phyloP scores from a whole-genome alignment of 2,888 invertebrate species.

The Mycalesis mineus region DNA sequence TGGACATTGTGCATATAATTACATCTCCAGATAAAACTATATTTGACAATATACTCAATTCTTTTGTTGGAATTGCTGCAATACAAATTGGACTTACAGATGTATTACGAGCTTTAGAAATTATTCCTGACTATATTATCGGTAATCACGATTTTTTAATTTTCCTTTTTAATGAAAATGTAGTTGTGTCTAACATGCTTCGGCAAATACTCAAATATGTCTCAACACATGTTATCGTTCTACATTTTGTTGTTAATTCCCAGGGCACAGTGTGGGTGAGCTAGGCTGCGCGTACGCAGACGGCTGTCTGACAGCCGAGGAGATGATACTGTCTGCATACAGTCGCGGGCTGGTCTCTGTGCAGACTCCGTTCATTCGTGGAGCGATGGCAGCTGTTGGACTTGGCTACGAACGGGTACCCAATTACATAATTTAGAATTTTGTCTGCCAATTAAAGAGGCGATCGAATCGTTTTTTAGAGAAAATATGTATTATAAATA shows the following conservation, averaged over 20 bases:
- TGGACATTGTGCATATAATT: constrained; percentile 82
- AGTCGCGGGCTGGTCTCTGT: constrained; percentile 86
- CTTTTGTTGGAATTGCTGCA: constrained; percentile 75
- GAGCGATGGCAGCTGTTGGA: constrained; percentile 86
- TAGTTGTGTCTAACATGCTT: no score
- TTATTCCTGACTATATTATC: constrained; percentile 85
- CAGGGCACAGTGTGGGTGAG: constrained; percentile 96
- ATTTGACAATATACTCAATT: constrained; percentile 80
- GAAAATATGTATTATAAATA: no score
- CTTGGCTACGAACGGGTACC: constrained; percentile 74
- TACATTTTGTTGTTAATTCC: not conserved
- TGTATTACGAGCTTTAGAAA: constrained; percentile 68
- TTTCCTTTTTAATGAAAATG: no score
- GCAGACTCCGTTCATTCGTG: constrained; percentile 81
- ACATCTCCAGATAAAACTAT: constrained; percentile 78
- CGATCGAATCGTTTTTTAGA: no score
- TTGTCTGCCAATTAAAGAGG: no score
- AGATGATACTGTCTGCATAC: constrained; percentile 89
- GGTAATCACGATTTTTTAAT: constrained; percentile 57
- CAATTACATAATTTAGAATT: not conserved
- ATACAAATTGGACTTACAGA: constrained; percentile 23
- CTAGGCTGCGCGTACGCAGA: constrained; percentile 97
- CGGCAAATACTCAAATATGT: no score
- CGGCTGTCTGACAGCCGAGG: constrained; percentile 89
- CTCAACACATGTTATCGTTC: not conserved